Evolutionary conservation across 2,113 vertebrate genomes (phyloP).

Genomic region (cattle (Bos taurus)): DNA sequence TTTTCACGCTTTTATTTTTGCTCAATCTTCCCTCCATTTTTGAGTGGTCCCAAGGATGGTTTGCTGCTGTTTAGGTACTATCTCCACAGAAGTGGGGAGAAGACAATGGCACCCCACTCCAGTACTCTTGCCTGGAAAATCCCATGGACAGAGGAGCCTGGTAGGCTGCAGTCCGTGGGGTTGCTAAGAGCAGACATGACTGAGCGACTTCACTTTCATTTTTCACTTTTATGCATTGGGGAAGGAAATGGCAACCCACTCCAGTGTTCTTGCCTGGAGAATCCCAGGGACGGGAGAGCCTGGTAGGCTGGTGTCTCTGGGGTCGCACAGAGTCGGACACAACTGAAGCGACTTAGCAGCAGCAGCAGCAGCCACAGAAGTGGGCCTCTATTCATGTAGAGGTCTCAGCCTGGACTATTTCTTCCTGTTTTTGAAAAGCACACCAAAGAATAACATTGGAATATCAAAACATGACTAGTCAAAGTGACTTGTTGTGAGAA

Average conservation of each 20-base stretch:
- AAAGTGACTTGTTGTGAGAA: neutral
- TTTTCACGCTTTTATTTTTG: neutral
- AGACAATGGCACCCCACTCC: too few relatives aligned
- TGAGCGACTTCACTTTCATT: too few relatives aligned
- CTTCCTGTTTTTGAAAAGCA: neutral
- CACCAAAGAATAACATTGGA: neutral
- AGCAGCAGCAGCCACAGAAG: neutral
- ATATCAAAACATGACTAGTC: neutral
- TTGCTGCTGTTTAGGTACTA: neutral
- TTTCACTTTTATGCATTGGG: too few relatives aligned
- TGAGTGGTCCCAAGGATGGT: neutral
- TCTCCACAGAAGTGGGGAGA: neutral
- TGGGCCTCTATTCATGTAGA: neutral
- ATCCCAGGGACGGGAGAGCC: neutral
- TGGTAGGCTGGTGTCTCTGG: neutral
- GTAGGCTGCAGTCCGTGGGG: too few relatives aligned
- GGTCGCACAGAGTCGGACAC: neutral
- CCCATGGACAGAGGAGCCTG: too few relatives aligned
- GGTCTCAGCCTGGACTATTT: neutral
- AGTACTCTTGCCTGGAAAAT: too few relatives aligned
- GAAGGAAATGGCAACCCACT: too few relatives aligned
- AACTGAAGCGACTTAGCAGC: neutral
- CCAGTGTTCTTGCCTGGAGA: too few relatives aligned
- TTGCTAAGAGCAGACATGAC: fast-evolving
- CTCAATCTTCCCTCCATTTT: neutral